Evolutionary conservation across 2,797 vertebrate species (phyloP).

Genomic region (Echiichthys vipera): DNA sequence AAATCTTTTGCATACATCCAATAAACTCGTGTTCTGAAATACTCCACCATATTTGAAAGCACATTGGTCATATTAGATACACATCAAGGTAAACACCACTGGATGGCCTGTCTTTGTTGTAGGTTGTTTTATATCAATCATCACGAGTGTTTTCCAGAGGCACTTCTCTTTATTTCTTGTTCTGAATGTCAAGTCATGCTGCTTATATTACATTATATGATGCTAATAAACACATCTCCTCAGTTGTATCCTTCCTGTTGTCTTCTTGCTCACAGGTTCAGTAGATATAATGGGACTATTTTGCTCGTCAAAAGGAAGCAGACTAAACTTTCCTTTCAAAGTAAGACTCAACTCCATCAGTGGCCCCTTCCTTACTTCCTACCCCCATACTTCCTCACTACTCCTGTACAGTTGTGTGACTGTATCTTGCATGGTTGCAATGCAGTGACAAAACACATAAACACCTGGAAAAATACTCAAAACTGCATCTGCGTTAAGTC

Average conservation of each 20-base stretch:
- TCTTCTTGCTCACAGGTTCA: neutral
- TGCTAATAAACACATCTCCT: constrained; percentile 31
- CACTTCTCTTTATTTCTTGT: neutral
- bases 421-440: no score
- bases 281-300: neutral
- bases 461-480: no score
- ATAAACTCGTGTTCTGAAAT: neutral
- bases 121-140: neutral
- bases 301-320: neutral
- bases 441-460: no score
- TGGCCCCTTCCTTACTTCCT: no score
- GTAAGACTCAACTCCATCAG: constrained; percentile 4
- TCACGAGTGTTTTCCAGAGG: neutral
- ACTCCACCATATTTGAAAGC: neutral
- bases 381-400: no score
- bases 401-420: no score
- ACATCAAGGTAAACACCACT: constrained; percentile 46
- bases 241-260: neutral
- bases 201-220: constrained; percentile 11
- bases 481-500: no score
- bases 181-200: constrained; percentile 3
- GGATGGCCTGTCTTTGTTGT: constrained; percentile 27
- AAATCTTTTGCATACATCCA: constrained; percentile 9
- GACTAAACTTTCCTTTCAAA: neutral
- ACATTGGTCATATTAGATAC: constrained; percentile 4